A percentile compares a stretch with the other conserved stretches of the same genome.
Evolutionary conservation across 1,140 invertebrate species (phyloP).

Genomic region (Leptopilina clavipes): DNA sequence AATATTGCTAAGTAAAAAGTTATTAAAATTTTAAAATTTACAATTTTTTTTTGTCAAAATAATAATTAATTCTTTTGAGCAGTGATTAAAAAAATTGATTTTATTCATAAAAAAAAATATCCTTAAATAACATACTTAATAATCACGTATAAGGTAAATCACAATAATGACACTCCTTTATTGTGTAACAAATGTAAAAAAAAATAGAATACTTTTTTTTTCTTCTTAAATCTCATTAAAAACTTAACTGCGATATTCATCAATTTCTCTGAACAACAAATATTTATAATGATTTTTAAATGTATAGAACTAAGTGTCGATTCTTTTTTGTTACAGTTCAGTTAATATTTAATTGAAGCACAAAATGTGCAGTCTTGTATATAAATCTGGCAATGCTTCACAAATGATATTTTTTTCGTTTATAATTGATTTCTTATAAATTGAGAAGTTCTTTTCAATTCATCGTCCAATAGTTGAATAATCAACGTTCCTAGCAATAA

Average conservation of each 20-base stretch:
- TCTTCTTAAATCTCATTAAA: background rate
- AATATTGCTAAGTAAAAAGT: no score
- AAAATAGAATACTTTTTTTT: background rate
- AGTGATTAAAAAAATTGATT: no score
- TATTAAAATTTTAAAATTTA: no score
- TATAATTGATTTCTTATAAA: background rate
- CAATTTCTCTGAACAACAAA: no score
- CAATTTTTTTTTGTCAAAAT: no score
- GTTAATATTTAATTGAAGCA: background rate
- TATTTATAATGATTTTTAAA: background rate
- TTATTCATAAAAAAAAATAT: no score
- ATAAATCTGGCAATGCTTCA: background rate
- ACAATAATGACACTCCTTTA: background rate
- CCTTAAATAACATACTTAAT: no score
- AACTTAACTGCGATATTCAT: no score
- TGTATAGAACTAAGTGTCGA: constrained; percentile 1
- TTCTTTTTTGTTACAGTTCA: background rate
- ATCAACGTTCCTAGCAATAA: constrained; percentile 5
- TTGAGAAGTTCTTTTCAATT: constrained; percentile 23
- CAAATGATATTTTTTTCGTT: background rate
- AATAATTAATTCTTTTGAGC: no score
- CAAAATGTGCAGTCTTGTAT: constrained; percentile 16
- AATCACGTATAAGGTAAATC: no score
- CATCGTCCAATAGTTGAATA: constrained; percentile 12
- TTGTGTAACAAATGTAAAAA: constrained; percentile 1